Evolutionary conservation across 2,888 invertebrate genomes (phyloP).

Genomic region (Andrena praecox): DNA sequence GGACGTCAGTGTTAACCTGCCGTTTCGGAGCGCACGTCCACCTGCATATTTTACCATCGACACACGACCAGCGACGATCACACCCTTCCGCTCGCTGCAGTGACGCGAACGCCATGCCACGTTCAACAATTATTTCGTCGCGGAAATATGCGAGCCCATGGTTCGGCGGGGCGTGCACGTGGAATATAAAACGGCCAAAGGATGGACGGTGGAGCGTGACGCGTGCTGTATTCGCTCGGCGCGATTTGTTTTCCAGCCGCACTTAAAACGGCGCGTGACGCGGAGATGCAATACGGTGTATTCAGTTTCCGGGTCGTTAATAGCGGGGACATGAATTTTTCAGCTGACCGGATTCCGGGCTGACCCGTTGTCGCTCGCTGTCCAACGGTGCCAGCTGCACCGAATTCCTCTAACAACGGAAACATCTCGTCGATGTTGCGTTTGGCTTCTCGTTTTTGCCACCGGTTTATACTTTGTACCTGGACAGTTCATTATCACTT

Average conservation of each 20-base stretch:
- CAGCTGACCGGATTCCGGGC: conserved; percentile 46
- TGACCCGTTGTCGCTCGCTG: conserved; percentile 24
- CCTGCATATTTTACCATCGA: neutral
- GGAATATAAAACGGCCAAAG: conserved; percentile 7
- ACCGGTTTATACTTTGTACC: too few relatives aligned
- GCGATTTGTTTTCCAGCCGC: conserved; percentile 27
- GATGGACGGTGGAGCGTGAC: neutral
- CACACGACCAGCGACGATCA: neutral
- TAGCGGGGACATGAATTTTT: conserved; percentile 62
- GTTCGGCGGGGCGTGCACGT: conserved; percentile 1
- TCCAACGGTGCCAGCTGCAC: conserved; percentile 4
- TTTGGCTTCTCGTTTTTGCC: conserved; percentile 17
- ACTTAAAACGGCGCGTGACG: conserved; percentile 30
- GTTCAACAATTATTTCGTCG: conserved; percentile 20
- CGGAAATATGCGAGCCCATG: conserved; percentile 2
- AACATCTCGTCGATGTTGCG: conserved; percentile 14
- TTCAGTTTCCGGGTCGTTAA: conserved; percentile 63
- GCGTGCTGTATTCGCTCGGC: neutral
- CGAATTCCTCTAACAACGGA: conserved; percentile 21
- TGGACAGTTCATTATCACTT: too few relatives aligned
- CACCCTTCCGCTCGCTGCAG: neutral
- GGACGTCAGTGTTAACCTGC: conserved; percentile 40
- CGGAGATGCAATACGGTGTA: conserved; percentile 43
- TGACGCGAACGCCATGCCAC: neutral
- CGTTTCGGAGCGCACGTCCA: conserved; percentile 18